Evolutionary conservation across 2,113 vertebrate genomes (phyloP).

Genomic region (Ptilonorhynchus violaceus): DNA sequence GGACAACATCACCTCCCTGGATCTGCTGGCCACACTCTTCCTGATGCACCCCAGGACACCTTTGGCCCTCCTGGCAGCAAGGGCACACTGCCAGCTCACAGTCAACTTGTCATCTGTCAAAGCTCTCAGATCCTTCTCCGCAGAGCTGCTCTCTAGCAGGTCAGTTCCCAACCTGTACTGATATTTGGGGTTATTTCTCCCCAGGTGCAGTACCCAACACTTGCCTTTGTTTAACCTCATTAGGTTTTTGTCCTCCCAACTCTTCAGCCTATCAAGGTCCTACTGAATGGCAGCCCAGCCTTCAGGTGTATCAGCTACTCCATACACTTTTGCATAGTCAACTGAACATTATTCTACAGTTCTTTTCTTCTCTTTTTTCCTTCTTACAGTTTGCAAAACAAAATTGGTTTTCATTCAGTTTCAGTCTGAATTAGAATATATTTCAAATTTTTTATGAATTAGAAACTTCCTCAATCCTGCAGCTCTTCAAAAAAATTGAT

Average conservation of each 20-base stretch:
- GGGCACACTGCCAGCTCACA: background rate
- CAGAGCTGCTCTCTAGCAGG: background rate
- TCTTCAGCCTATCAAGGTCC: background rate
- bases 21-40: background rate
- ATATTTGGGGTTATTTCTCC: background rate
- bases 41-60: background rate
- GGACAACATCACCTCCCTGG: background rate
- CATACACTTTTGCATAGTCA: background rate
- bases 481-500: background rate
- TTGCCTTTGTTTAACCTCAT: background rate
- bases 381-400: background rate
- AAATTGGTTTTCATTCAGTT: background rate
- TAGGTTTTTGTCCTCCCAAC: background rate
- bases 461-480: background rate
- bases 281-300: background rate
- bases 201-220: fast-evolving
- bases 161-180: background rate
- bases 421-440: background rate
- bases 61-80: background rate
- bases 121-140: fast-evolving
- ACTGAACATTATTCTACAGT: background rate
- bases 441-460: background rate
- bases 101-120: too few species aligned
- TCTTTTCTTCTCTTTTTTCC: background rate
- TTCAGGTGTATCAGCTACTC: background rate